Percentiles rank a stretch among this genome's conserved stretches.
phyloP scores from a whole-genome alignment of 2,888 invertebrate species.

The Harpagoxenus sublaevis region DNA sequence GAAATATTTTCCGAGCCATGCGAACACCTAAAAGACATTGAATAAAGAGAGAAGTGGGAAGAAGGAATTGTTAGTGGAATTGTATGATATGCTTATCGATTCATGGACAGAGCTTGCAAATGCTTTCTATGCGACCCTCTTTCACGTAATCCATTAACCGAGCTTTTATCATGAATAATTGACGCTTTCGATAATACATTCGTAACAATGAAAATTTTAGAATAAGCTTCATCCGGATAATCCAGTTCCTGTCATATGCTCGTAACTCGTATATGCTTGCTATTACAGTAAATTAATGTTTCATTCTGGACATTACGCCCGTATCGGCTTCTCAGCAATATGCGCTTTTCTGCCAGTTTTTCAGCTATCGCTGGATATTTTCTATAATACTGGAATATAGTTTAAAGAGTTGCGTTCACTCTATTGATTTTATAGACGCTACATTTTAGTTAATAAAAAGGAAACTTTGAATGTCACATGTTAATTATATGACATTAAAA shows the following conservation, averaged over 20 bases:
- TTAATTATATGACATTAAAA: background rate
- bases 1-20: background rate
- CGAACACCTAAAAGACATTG: slow-evolving; percentile 7
- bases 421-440: background rate
- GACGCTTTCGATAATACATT: slow-evolving; percentile 42
- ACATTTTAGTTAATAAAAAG: background rate
- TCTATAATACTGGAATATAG: background rate
- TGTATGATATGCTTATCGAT: slow-evolving; percentile 21
- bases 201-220: slow-evolving; percentile 53
- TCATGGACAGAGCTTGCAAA: slow-evolving; percentile 2
- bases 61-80: slow-evolving; percentile 3
- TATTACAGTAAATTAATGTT: slow-evolving; percentile 46
- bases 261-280: slow-evolving; percentile 13
- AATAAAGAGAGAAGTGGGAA: background rate
- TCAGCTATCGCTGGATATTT: background rate
- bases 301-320: slow-evolving; percentile 1
- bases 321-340: slow-evolving; percentile 7
- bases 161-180: slow-evolving; percentile 48
- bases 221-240: slow-evolving; percentile 29
- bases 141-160: slow-evolving; percentile 35
- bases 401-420: background rate
- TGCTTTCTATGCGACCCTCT: background rate
- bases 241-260: slow-evolving; percentile 37
- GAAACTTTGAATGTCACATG: background rate
- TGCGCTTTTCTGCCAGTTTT: slow-evolving; percentile 4